Percentiles rank a stretch among this genome's conserved stretches.
Conservation (phyloP, 2,113 vertebrate genomes). For the Collichthys lucidus region DNA sequence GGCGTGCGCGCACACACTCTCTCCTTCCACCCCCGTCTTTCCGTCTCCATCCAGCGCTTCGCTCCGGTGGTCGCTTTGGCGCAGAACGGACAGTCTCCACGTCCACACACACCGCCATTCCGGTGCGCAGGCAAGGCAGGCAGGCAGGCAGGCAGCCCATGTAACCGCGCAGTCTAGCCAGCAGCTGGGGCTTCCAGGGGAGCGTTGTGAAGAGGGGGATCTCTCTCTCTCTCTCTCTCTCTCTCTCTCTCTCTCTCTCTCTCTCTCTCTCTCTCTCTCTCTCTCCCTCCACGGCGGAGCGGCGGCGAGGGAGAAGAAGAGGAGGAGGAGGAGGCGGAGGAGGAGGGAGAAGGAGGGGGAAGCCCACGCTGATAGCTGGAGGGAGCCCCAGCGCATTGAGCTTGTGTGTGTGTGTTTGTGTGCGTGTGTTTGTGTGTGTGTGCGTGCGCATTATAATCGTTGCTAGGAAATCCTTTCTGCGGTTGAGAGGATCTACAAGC, state of each 20-base stretch:
- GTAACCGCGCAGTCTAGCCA: slow-evolving; percentile 68
- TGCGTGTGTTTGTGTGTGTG: slow-evolving; percentile 21
- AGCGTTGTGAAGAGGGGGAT: slow-evolving; percentile 72
- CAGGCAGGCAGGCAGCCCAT: slow-evolving; percentile 57
- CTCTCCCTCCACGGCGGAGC: slow-evolving; percentile 55
- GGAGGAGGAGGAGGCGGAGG: slow-evolving; percentile 48
- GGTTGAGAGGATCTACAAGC: slow-evolving; percentile 73
- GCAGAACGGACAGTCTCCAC: slow-evolving; percentile 16
- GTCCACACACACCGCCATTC: slow-evolving; percentile 35
- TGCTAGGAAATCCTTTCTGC: slow-evolving; percentile 83
- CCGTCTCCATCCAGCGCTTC: not conserved
- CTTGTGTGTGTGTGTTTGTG: slow-evolving; percentile 25
- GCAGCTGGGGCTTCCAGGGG: slow-evolving; percentile 80
- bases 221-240: slow-evolving; percentile 65
- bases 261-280: slow-evolving; percentile 42
- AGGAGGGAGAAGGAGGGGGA: slow-evolving; percentile 69
- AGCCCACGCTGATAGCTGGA: slow-evolving; percentile 80
- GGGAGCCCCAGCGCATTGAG: slow-evolving; percentile 72
- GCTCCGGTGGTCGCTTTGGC: slow-evolving; percentile 26
- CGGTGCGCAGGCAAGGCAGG: slow-evolving; percentile 43
- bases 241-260: slow-evolving; percentile 48
- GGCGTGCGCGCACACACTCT: not conserved
- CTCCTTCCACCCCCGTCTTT: not conserved
- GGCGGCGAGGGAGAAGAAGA: slow-evolving; percentile 60
- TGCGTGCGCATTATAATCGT: slow-evolving; percentile 70